Evolutionary conservation across 2,888 invertebrate genomes (phyloP).

Genomic region (Clusia tigrina): DNA sequence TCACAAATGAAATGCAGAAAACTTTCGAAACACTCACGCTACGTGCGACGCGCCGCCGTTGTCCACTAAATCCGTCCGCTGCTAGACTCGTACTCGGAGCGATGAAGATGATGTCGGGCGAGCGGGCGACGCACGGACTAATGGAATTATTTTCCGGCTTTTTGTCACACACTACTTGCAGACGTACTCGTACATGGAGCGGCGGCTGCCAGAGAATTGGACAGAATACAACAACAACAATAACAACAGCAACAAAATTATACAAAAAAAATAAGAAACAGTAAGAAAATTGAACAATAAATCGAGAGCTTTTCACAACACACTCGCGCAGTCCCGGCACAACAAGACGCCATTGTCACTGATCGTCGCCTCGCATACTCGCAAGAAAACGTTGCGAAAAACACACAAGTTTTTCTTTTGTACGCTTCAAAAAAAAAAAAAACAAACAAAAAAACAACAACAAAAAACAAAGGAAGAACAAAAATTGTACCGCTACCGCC

Average conservation of each 20-base stretch:
- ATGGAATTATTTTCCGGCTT: slow-evolving; percentile 4
- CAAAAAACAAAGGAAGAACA: no score
- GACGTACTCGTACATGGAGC: neutral
- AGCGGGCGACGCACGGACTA: neutral
- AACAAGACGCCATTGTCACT: no score
- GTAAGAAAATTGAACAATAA: neutral
- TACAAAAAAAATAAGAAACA: neutral
- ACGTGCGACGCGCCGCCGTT: neutral
- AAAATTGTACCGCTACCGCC: no score
- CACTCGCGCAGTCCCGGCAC: neutral
- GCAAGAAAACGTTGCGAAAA: no score
- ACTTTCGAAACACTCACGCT: neutral
- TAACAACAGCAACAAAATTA: neutral
- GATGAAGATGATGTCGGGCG: slow-evolving; percentile 9
- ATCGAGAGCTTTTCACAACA: slow-evolving; percentile 7
- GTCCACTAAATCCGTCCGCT: neutral
- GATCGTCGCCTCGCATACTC: no score
- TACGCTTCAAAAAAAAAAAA: no score
- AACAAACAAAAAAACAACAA: no score
- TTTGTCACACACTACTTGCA: neutral
- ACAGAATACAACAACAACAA: neutral
- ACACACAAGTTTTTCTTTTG: no score
- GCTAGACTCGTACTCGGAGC: no score
- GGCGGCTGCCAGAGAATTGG: no score
- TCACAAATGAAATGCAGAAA: slow-evolving; percentile 13